A percentile compares a stretch with the other conserved stretches of the same genome.
Conservation (phyloP, 2,797 vertebrate genomes). For the Galagoides demidoff region DNA sequence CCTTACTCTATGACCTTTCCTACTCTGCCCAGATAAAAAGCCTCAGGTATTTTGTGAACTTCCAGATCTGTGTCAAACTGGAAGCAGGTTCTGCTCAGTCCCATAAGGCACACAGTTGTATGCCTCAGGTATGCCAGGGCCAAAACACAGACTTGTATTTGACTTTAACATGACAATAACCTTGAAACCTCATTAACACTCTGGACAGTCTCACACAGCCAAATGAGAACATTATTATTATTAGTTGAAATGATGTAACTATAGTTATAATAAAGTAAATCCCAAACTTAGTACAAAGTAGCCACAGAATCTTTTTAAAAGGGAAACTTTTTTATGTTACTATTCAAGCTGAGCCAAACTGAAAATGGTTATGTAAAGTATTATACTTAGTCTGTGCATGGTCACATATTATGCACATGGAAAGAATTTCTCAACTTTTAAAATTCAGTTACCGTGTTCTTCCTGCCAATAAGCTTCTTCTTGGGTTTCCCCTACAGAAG, state of each 20-base stretch:
- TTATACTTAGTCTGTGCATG: neutral
- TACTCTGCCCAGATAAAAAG: constrained; percentile 37
- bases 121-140: neutral
- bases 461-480: constrained; percentile 82
- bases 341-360: constrained; percentile 33
- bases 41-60: neutral
- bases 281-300: constrained; percentile 21
- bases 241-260: neutral
- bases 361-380: constrained; percentile 26
- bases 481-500: constrained; percentile 82
- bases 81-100: neutral
- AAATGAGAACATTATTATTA: constrained; percentile 6
- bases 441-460: constrained; percentile 85
- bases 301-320: neutral
- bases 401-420: neutral
- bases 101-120: neutral
- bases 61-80: neutral
- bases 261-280: constrained; percentile 50
- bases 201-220: neutral
- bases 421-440: constrained; percentile 69
- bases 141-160: constrained; percentile 7
- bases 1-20: neutral
- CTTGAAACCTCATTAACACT: constrained; percentile 1
- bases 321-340: constrained; percentile 46
- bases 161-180: neutral